Base-by-base conservation (phyloP, 1,140 invertebrate species). In the Apolygus lucorum region DNA sequence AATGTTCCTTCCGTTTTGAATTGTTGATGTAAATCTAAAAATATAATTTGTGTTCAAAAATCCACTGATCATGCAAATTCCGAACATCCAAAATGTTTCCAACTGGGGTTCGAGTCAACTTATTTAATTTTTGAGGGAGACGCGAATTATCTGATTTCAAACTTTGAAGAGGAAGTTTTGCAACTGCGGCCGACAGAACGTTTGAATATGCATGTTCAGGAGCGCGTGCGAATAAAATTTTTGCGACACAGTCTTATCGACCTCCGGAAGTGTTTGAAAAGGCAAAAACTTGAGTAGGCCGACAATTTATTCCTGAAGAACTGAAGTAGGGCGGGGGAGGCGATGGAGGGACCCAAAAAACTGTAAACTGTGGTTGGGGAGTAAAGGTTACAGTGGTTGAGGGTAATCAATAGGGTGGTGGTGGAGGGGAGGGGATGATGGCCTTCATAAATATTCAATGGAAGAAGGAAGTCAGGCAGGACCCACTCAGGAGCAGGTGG, bases 381-480 rank as follows among this genome's bases (percentile, higher is more conserved):
- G 54, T 4, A 13, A 59, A 21, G 13, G 54, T 8, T 8, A 4
- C 4, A 21, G 54, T 8, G 11, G 54, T 59, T 59, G 54, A 8
- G 54, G 54, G 8, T 59, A n/a, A n/a, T 22, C 34, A 42, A 4
- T 42, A 42, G 34, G 17, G 54, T 14, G 22, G 54, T 4, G 22
- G 54, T 59, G 22, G 54, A 22, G 11, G 22, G 11, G 22, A 59
- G 11, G 8, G 54, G 22, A 22, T 8, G 54, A 59, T 59, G 54
- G 54, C 22, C 4, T 59, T 59, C 54, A 59, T 59, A 59, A 59
- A 59, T 59, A 59, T 59, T 59, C 54, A 59, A 59, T 59, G 22
- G 54, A 59, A 21, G 11, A 4, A 8, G 34, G 4, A 42, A 17
- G 34, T n/a, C n/a, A n/a, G n/a, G n/a, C n/a, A n/a, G 34, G 34